Base-by-base conservation (phyloP, 2,797 vertebrate genomes). In the Micromesistius poutassou region DNA sequence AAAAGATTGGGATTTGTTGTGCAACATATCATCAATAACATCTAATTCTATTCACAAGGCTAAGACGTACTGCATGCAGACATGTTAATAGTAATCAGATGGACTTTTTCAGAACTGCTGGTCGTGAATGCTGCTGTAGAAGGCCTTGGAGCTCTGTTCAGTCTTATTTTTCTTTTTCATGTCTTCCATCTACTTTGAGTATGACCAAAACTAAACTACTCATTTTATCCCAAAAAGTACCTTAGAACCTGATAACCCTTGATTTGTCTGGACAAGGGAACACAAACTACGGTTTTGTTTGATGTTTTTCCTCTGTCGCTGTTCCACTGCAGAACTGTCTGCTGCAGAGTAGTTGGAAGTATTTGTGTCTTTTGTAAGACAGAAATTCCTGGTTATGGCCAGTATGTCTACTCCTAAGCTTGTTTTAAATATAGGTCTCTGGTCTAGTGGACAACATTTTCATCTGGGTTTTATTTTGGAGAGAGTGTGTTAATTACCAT, bases 341-440 rank as follows among this genome's bases (percentile, higher is more conserved):
- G 46, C 3, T 55, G 50, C 6, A 68, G 62, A 68, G 62, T 16
- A 68, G 62, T 68, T 28, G 55, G n/a, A n/a, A 25, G 62, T 68
- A 68, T 4, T 30, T n/a, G 30, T 66, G 30, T 74, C 3, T 40
- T 28, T 22, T 72, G 40, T 68, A 42, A 16, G 74, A 25, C 55
- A 28, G n/a, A 25, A 66, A 25, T 28, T 71, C 22, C 4, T 28
- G 2, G 30, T 33, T 31, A 46, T 76, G 46, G 46, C 10, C n/a
- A 8, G 50, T 71, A 9, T 71, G 76, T 3, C 3, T 0, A 30
- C 75, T 77, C 76, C 16, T 55, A 73, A 73, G 62, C 55, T 62
- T 35, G 38, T 66, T 78, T 3, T 71, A 6, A 30, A 46, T n/a
- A 71, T 74, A 30, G 22, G 75, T 62, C 78, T 35, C 77, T 8